Percentiles rank a stretch among this genome's conserved stretches.
These are phyloP conservation scores for Plectropomus leopardus DNA, from an alignment of 2,113 vertebrate genomes.

Conservation along the genomic window DNA sequence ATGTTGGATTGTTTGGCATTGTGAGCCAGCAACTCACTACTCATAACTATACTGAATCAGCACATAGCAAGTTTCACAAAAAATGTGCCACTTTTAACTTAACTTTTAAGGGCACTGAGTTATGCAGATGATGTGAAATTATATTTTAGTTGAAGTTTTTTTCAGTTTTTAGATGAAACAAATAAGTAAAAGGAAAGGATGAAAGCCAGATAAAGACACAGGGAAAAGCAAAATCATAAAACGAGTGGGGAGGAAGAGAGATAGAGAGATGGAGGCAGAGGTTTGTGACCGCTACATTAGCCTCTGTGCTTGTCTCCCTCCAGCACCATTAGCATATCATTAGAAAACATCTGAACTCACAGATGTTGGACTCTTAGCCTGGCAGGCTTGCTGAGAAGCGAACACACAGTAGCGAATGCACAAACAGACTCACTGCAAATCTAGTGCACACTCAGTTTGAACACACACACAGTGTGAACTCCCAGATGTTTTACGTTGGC, in stretches of 20 bases:
- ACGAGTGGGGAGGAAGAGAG: constrained; percentile 26
- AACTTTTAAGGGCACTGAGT: background rate
- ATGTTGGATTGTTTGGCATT: background rate
- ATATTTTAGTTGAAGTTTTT: background rate
- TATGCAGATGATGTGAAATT: background rate
- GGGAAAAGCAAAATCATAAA: background rate
- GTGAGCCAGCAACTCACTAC: background rate
- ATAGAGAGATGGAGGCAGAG: constrained; percentile 58
- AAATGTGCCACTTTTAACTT: background rate
- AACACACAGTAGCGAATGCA: constrained; percentile 50
- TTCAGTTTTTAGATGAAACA: background rate
- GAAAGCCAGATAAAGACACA: background rate
- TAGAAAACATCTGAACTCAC: constrained; percentile 85
- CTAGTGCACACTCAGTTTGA: constrained; percentile 33
- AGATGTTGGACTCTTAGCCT: constrained; percentile 83
- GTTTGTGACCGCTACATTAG: constrained; percentile 78
- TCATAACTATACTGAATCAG: background rate
- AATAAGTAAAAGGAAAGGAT: background rate
- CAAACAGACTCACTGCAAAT: constrained; percentile 41
- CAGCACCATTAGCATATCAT: constrained; percentile 84
- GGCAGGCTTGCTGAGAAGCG: constrained; percentile 74
- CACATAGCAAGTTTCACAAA: background rate
- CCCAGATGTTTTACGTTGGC: constrained; percentile 80
- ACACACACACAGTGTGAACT: constrained; percentile 54
- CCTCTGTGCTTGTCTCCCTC: constrained; percentile 74